These are phyloP conservation scores for Zosterops lateralis DNA, from an alignment of 2,113 vertebrate species.

Conservation along the genomic window DNA sequence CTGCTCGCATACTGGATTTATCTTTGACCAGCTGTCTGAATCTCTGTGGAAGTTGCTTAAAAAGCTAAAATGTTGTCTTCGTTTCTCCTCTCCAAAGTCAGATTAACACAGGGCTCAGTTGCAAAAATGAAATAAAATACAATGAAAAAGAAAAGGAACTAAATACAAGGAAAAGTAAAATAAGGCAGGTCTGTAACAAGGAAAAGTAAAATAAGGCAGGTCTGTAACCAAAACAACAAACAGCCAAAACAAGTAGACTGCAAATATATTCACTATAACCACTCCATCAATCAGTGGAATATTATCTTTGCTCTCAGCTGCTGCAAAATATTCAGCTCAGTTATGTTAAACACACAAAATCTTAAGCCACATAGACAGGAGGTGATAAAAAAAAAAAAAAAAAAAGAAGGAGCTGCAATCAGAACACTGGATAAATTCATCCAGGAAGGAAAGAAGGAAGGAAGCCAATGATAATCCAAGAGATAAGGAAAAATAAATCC, in stretches of 20 bases:
- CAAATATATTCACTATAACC: neutral
- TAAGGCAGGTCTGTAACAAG: neutral
- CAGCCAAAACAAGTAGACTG: neutral
- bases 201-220: neutral
- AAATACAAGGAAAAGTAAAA: neutral
- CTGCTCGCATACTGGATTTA: neutral
- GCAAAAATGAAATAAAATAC: neutral
- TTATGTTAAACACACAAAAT: neutral
- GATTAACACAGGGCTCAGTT: neutral
- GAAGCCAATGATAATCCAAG: constrained; percentile 6
- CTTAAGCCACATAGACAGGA: neutral
- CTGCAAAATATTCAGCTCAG: neutral
- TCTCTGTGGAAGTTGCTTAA: neutral
- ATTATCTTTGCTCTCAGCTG: neutral
- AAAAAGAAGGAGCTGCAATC: neutral
- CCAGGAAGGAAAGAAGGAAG: constrained; percentile 27
- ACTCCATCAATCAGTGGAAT: neutral
- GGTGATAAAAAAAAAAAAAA: neutral
- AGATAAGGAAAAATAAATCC: constrained; percentile 41
- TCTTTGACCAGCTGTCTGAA: neutral
- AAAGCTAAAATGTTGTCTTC: neutral
- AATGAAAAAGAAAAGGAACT: neutral
- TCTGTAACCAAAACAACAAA: neutral
- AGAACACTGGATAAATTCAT: constrained; percentile 29
- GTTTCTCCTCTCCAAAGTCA: neutral